phyloP scores from a whole-genome alignment of 2,797 vertebrate genomes.

The Malurus splendens region DNA sequence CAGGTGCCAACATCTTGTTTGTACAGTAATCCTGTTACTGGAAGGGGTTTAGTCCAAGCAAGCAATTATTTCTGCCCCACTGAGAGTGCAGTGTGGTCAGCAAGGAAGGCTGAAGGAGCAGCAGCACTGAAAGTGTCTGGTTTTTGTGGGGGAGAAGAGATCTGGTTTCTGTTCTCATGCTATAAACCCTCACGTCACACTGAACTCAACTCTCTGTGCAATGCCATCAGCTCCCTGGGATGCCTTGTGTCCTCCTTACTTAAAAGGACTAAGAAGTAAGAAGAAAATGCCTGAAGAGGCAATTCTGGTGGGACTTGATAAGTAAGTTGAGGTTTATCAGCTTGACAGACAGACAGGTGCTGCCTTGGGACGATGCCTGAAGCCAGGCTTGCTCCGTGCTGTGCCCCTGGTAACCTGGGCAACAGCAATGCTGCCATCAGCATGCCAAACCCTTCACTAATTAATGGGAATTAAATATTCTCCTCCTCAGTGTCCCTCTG shows the following conservation, averaged over 20 bases:
- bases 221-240: not conserved
- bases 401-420: not conserved
- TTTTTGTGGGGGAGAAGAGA: not conserved
- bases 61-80: not conserved
- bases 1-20: not conserved
- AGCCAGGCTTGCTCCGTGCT: accelerated
- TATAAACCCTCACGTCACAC: not conserved
- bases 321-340: not conserved
- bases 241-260: not conserved
- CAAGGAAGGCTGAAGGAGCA: not conserved
- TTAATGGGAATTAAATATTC: conserved; percentile 3
- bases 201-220: not conserved
- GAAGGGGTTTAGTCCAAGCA: not conserved
- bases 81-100: not conserved
- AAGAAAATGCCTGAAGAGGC: not conserved
- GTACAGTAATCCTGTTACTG: not conserved
- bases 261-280: not conserved
- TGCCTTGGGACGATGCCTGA: not conserved
- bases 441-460: not conserved
- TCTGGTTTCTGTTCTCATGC: not conserved
- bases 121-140: not conserved
- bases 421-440: not conserved
- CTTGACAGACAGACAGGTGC: not conserved
- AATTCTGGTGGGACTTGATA: not conserved
- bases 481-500: not conserved